Evolutionary conservation across 2,797 vertebrate genomes (phyloP), one percentile per base, ranked within the genome.

Genomic region (Chiloscyllium punctatum): DNA sequence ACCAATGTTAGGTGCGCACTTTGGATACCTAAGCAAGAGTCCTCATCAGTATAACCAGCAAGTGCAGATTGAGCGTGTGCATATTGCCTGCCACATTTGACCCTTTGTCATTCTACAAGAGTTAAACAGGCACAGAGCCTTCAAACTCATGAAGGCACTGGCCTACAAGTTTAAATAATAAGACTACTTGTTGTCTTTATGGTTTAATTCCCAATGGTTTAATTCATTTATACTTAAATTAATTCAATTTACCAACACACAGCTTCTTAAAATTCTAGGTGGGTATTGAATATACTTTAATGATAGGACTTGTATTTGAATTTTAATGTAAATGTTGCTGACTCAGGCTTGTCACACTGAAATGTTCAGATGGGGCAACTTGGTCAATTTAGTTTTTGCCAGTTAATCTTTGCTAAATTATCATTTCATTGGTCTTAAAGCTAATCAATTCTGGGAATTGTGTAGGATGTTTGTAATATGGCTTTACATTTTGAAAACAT

Each of bases 391-490:
- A 66, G n/a, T 91, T 18, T 30, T 91, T 30, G 18, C 71, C 51
- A 77, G 71, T 53, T 72, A 77, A 74, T 57, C 88, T 77, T 71
- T 0, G 69, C 11, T 25, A 72, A 72, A 69, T 71, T 53, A 74
- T 74, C 30, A 42, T 72, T 77, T 13, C 37, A 77, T 95, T 77
- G 94, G 94, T 77, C 53, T 95, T 95, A 95, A 77, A 72, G 69
- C 15, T 95, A 72, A 94, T 94, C 69, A 77, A 77, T 95, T 95
- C 71, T 72, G 94, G 72, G 71, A 95, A 95, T 95, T 95, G 37
- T 77, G 72, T 92, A 69, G 71, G 48, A 16, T 48, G 13, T 94
- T 94, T 51, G 27, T 94, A 48, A 13, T 6, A 74, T 74, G 48
- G 71, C 94, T 33, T 77, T 77, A 77, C 94, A 95, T 77, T 94